Evolutionary conservation across 2,797 vertebrate species (phyloP).

Genomic region (Phylloscopus collybita): DNA sequence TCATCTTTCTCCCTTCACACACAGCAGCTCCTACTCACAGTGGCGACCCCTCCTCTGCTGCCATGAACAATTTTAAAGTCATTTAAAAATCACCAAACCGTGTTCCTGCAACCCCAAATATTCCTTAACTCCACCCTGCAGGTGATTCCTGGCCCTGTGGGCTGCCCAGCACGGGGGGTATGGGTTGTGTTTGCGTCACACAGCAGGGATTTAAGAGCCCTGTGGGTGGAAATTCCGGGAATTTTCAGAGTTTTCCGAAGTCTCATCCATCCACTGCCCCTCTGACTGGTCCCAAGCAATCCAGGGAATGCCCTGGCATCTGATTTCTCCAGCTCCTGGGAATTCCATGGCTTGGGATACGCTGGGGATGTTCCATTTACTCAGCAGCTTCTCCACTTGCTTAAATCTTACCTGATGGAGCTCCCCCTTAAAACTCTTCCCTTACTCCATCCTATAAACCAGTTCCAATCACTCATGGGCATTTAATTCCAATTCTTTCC

Average conservation of each 20-base stretch:
- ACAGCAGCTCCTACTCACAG: neutral
- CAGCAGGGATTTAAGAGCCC: neutral
- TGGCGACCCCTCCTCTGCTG: neutral
- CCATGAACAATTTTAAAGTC: no score
- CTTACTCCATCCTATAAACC: neutral
- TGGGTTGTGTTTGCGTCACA: neutral
- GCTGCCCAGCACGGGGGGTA: neutral
- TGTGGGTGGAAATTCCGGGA: neutral
- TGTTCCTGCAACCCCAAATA: neutral
- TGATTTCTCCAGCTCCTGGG: neutral
- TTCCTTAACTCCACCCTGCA: neutral
- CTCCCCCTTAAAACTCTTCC: neutral
- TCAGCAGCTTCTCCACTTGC: neutral
- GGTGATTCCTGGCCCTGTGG: neutral
- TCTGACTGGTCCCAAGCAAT: neutral
- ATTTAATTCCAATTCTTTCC: neutral
- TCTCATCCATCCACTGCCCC: neutral
- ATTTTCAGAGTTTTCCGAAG: neutral
- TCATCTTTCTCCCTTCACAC: neutral
- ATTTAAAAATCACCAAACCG: neutral
- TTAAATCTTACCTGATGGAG: neutral
- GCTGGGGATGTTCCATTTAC: neutral
- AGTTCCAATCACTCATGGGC: neutral
- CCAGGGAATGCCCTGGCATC: neutral
- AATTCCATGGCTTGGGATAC: neutral